Percentiles rank a stretch among this genome's conserved stretches.
phyloP scores from a whole-genome alignment of 2,797 vertebrate genomes.

The Acanthurus leucopareius region DNA sequence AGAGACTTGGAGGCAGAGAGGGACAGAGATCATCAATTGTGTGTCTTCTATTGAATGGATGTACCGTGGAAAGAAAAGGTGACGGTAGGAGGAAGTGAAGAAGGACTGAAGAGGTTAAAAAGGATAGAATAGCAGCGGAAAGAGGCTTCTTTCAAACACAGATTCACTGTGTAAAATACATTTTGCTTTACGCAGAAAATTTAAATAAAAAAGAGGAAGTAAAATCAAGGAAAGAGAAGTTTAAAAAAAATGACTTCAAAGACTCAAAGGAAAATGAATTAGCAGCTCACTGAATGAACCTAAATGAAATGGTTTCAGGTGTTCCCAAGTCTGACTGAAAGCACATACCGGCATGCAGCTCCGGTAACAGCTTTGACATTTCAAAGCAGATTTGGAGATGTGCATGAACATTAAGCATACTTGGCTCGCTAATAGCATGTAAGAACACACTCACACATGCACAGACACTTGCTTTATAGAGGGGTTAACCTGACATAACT shows the following conservation, averaged over 20 bases:
- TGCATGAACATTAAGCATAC: slow-evolving; percentile 47
- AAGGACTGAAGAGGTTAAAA: neutral
- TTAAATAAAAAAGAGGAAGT: slow-evolving; percentile 16
- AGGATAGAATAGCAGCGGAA: neutral
- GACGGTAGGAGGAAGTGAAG: neutral
- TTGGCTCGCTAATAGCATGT: slow-evolving; percentile 40
- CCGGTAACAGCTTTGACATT: slow-evolving; percentile 58
- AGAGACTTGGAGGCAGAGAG: slow-evolving; percentile 24
- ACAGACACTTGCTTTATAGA: slow-evolving; percentile 22
- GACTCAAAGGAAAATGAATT: slow-evolving; percentile 16
- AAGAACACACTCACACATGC: slow-evolving; percentile 22
- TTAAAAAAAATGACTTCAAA: slow-evolving; percentile 15
- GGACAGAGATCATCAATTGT: slow-evolving; percentile 9
- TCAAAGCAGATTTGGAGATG: slow-evolving; percentile 53
- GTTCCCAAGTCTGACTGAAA: slow-evolving; percentile 48
- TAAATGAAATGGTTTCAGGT: slow-evolving; percentile 47
- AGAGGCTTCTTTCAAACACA: neutral
- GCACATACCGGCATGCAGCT: slow-evolving; percentile 32
- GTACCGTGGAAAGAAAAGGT: slow-evolving; percentile 1
- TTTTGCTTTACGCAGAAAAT: neutral
- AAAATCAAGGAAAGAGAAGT: slow-evolving; percentile 8
- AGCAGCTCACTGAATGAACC: slow-evolving; percentile 11
- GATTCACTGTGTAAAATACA: neutral
- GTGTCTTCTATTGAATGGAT: neutral
- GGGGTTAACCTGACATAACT: slow-evolving; percentile 68